Percentiles rank a stretch among this genome's conserved stretches.
Conservation (phyloP, 2,113 vertebrate genomes). For the Eublepharis macularius region DNA sequence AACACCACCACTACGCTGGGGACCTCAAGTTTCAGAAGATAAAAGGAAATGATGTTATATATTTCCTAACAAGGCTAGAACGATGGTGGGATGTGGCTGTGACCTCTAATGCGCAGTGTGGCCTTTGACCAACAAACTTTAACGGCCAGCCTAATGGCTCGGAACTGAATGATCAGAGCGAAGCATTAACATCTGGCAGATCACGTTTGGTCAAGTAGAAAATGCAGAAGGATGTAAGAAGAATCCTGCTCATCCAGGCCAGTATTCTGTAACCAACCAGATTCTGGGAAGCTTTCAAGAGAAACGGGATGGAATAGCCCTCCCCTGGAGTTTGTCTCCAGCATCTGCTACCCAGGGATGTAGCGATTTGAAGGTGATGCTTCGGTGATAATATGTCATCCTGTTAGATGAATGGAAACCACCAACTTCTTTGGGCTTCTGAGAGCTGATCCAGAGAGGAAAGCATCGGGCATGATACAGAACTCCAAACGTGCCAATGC, state of each 20-base stretch:
- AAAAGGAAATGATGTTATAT: slow-evolving; percentile 63
- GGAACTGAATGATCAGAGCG: not conserved
- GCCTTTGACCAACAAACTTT: not conserved
- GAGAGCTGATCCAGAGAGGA: not conserved
- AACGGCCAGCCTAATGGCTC: not conserved
- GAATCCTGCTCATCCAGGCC: not conserved
- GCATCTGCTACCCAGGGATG: not conserved
- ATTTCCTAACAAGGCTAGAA: slow-evolving; percentile 59
- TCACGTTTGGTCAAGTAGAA: not conserved
- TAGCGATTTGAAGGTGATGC: accelerated
- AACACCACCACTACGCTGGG: slow-evolving; percentile 58
- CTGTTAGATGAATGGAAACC: not conserved
- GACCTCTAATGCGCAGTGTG: not conserved
- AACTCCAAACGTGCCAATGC: not conserved
- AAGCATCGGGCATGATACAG: not conserved
- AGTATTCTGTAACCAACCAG: not conserved
- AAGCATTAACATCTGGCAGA: not conserved
- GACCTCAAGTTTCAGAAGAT: slow-evolving; percentile 68
- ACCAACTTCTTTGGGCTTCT: slow-evolving; percentile 1
- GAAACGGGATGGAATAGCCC: too few relatives aligned
- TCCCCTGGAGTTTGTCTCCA: too few relatives aligned
- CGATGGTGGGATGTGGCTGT: slow-evolving; percentile 14
- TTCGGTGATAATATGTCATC: not conserved
- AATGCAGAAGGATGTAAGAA: not conserved
- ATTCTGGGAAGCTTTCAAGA: not conserved